Evolutionary conservation across 2,797 vertebrate genomes (phyloP), one percentile per base, ranked within the genome.

Genomic region (Leptodactylus fallax): DNA sequence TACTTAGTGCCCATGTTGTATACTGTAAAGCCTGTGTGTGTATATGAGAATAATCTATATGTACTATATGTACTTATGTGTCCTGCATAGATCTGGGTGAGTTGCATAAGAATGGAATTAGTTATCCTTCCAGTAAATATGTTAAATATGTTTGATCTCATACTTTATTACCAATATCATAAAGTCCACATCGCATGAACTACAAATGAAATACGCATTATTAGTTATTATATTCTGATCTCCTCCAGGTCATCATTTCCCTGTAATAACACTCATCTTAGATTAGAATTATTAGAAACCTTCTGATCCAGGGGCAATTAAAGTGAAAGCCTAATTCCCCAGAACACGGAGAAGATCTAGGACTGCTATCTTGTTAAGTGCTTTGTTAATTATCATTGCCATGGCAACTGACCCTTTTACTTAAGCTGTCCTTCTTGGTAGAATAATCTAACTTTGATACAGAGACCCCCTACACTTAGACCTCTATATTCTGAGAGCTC

Each of bases 331-430:
- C 53, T 79, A 79, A 78, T 65, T 36, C 79, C 61, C 56, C 58
- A 53, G 49, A 21, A n/a, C 53, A 13, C 61, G 69, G 81, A 60
- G 63, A 56, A 78, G 77, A 82, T 89, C 74, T 25, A 21, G n/a
- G n/a, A 55, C 53, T 89, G 72, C 80, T 55, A 89, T 89, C 88
- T 83, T 86, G 49, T 83, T 89, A 86, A 86, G 84, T 83, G 88
- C 85, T 83, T 86, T 87, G 72, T 67, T 89, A 89, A 87, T 89
- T 86, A 51, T 10, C 10, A 79, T 89, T 85, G 71, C 88, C 74
- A 86, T 71, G 88, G 58, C 74, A 86, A 83, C 85, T n/a, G 77
- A 63, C 56, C 77, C 45, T n/a, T 21, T 61, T 79, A 60, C 74
- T 78, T 74, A 80, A 58, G 77, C 67, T 47, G 78, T 25, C 80